These are phyloP conservation scores for Myiotriccus ornatus DNA, from an alignment of 2,797 vertebrate genomes.

Conservation along the genomic window DNA sequence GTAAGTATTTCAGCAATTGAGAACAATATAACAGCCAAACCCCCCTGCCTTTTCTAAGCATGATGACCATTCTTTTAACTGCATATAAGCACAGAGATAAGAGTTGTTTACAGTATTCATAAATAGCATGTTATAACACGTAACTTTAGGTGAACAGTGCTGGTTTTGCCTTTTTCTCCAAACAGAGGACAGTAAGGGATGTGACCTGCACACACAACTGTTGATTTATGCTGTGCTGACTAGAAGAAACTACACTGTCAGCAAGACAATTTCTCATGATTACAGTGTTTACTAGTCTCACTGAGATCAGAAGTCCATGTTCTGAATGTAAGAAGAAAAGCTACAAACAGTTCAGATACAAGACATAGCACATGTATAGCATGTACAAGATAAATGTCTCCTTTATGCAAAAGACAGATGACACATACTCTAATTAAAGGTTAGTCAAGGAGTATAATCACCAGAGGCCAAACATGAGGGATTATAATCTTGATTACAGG, in stretches of 20 bases:
- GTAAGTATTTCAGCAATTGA: not conserved
- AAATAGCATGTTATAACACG: not conserved
- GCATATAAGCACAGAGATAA: not conserved
- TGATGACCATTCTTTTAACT: not conserved
- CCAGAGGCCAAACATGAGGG: slow-evolving; percentile 28
- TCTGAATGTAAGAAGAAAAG: not conserved
- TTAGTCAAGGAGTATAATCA: slow-evolving; percentile 15
- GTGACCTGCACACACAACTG: not conserved
- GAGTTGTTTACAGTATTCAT: not conserved
- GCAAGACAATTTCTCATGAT: slow-evolving; percentile 20
- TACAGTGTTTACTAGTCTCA: not conserved
- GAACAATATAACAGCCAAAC: not conserved
- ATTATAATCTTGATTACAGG: slow-evolving; percentile 29
- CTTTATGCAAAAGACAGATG: slow-evolving; percentile 9
- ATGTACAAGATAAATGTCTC: not conserved
- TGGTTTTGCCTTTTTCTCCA: not conserved
- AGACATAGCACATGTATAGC: not conserved
- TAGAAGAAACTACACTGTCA: slow-evolving; percentile 2
- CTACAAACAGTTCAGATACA: not conserved
- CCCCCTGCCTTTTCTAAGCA: not conserved
- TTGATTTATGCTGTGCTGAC: slow-evolving; percentile 15
- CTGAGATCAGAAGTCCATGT: not conserved
- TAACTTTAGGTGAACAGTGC: not conserved
- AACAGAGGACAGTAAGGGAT: not conserved
- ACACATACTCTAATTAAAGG: slow-evolving; percentile 24